These are phyloP conservation scores for Heliconius aoede DNA, from an alignment of 2,888 invertebrate species.

Conservation along the genomic window DNA sequence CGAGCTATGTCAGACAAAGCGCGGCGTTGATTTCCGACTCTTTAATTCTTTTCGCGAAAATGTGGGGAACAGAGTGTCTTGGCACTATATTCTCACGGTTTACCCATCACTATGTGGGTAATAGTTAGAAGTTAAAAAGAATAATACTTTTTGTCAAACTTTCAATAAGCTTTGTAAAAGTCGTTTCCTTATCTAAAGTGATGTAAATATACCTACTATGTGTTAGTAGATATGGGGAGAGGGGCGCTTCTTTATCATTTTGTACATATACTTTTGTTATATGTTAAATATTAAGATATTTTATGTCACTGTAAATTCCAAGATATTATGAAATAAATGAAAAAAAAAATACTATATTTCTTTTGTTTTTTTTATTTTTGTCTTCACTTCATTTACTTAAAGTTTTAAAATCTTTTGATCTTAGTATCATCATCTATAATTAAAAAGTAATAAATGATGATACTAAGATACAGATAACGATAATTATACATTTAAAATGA, in stretches of 20 bases:
- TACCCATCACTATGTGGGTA: no score
- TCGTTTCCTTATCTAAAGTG: background rate
- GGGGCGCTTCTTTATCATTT: constrained; percentile 29
- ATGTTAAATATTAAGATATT: constrained; percentile 33
- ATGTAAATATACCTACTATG: background rate
- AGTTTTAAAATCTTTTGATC: background rate
- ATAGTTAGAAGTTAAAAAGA: no score
- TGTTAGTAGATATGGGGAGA: background rate
- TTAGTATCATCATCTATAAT: no score
- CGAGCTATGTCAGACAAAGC: no score
- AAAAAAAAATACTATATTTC: constrained; percentile 32
- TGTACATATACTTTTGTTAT: constrained; percentile 39
- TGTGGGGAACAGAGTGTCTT: no score
- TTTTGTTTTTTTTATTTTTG: constrained; percentile 2
- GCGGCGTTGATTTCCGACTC: no score
- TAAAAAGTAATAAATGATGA: no score
- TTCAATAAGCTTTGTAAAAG: constrained; percentile 1
- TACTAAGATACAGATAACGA: no score
- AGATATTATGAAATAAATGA: constrained; percentile 33
- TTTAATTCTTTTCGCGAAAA: no score
- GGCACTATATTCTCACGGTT: no score
- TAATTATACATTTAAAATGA: no score
- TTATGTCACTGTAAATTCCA: constrained; percentile 36
- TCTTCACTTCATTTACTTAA: background rate
- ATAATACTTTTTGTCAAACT: background rate